phyloP scores from a whole-genome alignment of 1,140 invertebrate species.

The Centruroides vittatus region DNA sequence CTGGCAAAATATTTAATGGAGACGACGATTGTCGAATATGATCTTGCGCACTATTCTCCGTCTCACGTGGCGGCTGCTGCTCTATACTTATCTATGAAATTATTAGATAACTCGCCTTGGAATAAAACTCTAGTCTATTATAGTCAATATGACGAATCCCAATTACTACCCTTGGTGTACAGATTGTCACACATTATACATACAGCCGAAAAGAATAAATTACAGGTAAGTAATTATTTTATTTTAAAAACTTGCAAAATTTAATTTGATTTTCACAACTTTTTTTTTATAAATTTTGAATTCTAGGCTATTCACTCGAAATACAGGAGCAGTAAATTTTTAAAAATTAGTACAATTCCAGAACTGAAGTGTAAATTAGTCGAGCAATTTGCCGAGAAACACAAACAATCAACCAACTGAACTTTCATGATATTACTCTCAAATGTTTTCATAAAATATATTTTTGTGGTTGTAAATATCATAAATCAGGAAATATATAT shows the following conservation, averaged over 20 bases:
- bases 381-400: slow-evolving; percentile 21
- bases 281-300: slow-evolving; percentile 4
- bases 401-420: not conserved
- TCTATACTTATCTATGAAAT: slow-evolving; percentile 49
- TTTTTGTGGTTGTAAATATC: no score
- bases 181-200: slow-evolving; percentile 31
- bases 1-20: slow-evolving; percentile 90
- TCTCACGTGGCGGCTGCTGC: slow-evolving; percentile 63
- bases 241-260: not conserved
- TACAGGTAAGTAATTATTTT: slow-evolving; percentile 17
- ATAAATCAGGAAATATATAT: no score
- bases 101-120: slow-evolving; percentile 25
- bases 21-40: slow-evolving; percentile 64
- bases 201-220: slow-evolving; percentile 30
- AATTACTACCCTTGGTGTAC: slow-evolving; percentile 28
- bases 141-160: slow-evolving; percentile 31
- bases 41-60: slow-evolving; percentile 60
- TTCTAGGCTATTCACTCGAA: slow-evolving; percentile 35
- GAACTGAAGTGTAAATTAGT: slow-evolving; percentile 28
- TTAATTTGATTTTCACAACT: not conserved
- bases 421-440: no score
- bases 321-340: slow-evolving; percentile 33
- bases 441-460: no score
- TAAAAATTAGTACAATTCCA: slow-evolving; percentile 32
- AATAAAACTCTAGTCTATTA: slow-evolving; percentile 33